phyloP scores from a whole-genome alignment of 2,113 vertebrate genomes.

The zebrafish (Danio rerio) region GRCz12tu NC_133193.1:12644501-12645000 shows the following conservation, averaged over 20 bases:
- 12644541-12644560: conserved; percentile 53
- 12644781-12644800: neutral
- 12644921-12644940: no score
- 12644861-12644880: neutral
- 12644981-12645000: no score
- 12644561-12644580: conserved; percentile 51
- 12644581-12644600: conserved; percentile 44
- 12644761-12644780: neutral
- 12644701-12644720: conserved; percentile 20
- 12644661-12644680: conserved; percentile 49
- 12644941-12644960: no score
- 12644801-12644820: neutral
- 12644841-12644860: neutral
- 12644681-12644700: conserved; percentile 48
- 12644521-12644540: conserved; percentile 31
- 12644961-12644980: no score
- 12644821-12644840: neutral
- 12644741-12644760: conserved; percentile 28
- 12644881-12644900: conserved; percentile 6
- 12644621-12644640: conserved; percentile 31
- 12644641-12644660: conserved; percentile 61
- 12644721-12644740: neutral
- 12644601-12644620: conserved; percentile 53
- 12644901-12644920: neutral
- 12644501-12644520: conserved; percentile 34